Conservation (phyloP, 2,113 vertebrate genomes). For the Chroicocephalus ridibundus region DNA sequence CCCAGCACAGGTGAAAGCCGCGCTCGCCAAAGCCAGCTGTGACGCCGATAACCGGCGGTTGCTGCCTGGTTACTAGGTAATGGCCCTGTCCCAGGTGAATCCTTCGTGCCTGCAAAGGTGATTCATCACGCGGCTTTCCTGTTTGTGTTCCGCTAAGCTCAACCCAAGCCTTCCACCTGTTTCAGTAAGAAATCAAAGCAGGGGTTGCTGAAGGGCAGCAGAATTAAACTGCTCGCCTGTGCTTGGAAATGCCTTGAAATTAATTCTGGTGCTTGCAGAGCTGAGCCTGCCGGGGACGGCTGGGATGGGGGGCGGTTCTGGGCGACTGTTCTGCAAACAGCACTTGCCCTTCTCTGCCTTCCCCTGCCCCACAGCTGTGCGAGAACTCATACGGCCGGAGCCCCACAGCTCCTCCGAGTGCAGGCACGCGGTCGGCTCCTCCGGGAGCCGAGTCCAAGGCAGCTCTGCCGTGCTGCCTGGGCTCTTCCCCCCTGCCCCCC, state of each 20-base stretch:
- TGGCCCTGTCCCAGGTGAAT: background rate
- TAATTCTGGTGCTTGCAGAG: background rate
- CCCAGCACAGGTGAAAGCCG: background rate
- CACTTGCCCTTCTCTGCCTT: background rate
- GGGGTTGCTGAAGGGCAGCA: background rate
- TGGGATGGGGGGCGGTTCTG: background rate
- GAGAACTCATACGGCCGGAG: background rate
- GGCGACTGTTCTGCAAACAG: background rate
- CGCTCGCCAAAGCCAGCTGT: background rate
- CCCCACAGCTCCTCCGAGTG: background rate
- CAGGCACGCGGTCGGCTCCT: background rate
- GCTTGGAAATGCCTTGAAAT: background rate
- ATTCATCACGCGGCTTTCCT: background rate
- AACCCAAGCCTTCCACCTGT: background rate
- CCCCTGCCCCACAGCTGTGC: background rate
- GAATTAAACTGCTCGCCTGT: background rate
- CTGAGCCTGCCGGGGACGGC: background rate
- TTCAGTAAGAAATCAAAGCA: background rate
- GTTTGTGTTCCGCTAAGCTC: background rate
- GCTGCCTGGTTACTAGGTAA: background rate
- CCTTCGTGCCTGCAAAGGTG: background rate
- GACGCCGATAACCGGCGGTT: background rate
- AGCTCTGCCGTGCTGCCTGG: background rate
- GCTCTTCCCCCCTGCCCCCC: background rate
- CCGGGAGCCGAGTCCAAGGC: accelerated